Conservation (phyloP, 2,888 invertebrate genomes). For the Lasioglossum calceatum region DNA sequence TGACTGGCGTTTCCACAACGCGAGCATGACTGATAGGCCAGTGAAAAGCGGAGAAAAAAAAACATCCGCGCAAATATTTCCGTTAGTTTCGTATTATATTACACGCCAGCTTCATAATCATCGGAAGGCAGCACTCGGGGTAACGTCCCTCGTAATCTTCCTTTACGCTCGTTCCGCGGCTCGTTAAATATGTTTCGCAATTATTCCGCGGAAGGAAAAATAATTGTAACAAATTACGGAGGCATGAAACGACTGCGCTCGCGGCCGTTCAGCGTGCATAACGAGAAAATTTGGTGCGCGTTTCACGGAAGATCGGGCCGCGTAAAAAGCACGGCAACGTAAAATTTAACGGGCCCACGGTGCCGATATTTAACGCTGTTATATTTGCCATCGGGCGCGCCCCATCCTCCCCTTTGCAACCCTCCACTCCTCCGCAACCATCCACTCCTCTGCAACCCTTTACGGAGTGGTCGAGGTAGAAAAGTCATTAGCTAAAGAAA, state of each 20-base stretch:
- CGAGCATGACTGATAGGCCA: background rate
- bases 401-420: background rate
- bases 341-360: slow-evolving; percentile 30
- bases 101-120: background rate
- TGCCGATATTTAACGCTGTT: slow-evolving; percentile 31
- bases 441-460: background rate
- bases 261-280: background rate
- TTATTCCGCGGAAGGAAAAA: slow-evolving; percentile 7
- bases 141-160: background rate
- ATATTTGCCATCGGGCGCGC: background rate
- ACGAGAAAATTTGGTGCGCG: slow-evolving; percentile 7
- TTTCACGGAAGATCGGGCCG: slow-evolving; percentile 18
- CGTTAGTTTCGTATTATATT: background rate
- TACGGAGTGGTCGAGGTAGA: background rate
- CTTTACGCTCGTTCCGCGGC: background rate
- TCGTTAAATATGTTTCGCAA: slow-evolving; percentile 15
- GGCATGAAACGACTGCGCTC: background rate
- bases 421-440: background rate
- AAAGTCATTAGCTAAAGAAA: background rate
- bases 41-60: background rate
- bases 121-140: background rate
- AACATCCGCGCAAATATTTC: background rate
- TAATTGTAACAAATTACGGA: slow-evolving; percentile 1
- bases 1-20: background rate
- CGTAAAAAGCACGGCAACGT: slow-evolving; percentile 24